phyloP scores from a whole-genome alignment of 2,888 invertebrate species.

The Helicoverpa assulta region DNA sequence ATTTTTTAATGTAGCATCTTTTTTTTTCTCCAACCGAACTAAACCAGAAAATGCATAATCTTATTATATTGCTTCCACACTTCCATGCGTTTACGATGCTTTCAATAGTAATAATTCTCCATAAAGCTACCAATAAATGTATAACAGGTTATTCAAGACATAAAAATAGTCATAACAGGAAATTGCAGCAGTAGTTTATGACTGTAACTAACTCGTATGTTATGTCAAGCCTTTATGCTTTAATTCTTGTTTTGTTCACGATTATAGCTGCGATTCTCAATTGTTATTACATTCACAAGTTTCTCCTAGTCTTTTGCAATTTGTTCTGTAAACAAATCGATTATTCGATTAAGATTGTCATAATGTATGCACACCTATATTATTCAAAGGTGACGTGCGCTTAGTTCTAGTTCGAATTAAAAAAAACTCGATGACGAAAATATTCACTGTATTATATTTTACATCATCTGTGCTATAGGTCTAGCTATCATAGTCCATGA shows the following conservation, averaged over 20 bases:
- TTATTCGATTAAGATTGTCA: background rate
- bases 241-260: background rate
- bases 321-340: background rate
- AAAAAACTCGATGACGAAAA: too few species aligned
- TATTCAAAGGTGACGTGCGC: too few species aligned
- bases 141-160: slow-evolving; percentile 31
- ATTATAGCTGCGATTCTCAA: background rate
- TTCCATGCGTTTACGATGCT: slow-evolving; percentile 39
- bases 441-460: too few species aligned
- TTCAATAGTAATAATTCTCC: slow-evolving; percentile 29
- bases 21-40: too few species aligned
- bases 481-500: too few species aligned
- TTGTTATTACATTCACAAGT: background rate
- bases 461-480: too few species aligned
- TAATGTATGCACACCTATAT: background rate
- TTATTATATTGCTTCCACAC: slow-evolving; percentile 11
- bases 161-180: slow-evolving; percentile 40
- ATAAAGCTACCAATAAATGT: slow-evolving; percentile 51
- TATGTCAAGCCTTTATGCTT: slow-evolving; percentile 14
- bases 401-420: too few species aligned
- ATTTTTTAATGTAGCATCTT: too few species aligned
- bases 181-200: slow-evolving; percentile 31
- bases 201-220: slow-evolving; percentile 15
- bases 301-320: background rate
- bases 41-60: background rate